Base-by-base conservation (phyloP, 2,888 invertebrate species). In the Coelinius sp. region DNA sequence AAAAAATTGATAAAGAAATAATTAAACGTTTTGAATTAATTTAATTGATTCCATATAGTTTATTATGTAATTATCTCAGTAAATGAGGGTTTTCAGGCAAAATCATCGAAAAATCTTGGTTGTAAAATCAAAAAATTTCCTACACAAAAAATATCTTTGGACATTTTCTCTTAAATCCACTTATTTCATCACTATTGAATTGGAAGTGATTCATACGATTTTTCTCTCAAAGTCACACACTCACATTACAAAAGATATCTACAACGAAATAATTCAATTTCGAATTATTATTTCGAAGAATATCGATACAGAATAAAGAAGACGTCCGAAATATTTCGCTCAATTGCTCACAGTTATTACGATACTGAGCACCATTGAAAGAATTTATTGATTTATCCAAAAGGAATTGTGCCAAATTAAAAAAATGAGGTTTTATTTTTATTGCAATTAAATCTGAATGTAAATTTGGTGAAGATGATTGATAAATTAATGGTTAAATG, bases 391-490 rank as follows among this genome's bases (percentile, higher is more conserved):
- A 35, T 35, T 67, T 12, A 56, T 5, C 1, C 20, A n/a, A 56
- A 56, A 68, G 68, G 41, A 14, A 59, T 68, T 68, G 68, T 68
- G 68, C 68, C 68, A 68, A 68, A 68, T 10, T 49, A 17, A 14
- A 56, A 59, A 12, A 35, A 10, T 35, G 35, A 35, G n/a, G n/a
- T n/a, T 35, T 35, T 1, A 35, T 35, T 8, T 10, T 35, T 7
- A 10, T 3, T 3, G 7, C 10, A 35, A 35, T 35, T 35, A 6
- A 10, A 6, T 35, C 8, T 35, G 27, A 27, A 27, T 27, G 27
- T 7, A 7, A 27, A 27, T 27, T 7, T 7, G 27, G 7, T 27
- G 27, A 7, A 27, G 27, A 27, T 27, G 35, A 35, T 35, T 10
- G 1, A 35, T 35, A 8, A 35, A 35, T 35, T 35, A 7, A 8